These are phyloP conservation scores for Drosophila suboccidentalis DNA, from an alignment of 2,888 invertebrate genomes.

Conservation along the genomic window DNA sequence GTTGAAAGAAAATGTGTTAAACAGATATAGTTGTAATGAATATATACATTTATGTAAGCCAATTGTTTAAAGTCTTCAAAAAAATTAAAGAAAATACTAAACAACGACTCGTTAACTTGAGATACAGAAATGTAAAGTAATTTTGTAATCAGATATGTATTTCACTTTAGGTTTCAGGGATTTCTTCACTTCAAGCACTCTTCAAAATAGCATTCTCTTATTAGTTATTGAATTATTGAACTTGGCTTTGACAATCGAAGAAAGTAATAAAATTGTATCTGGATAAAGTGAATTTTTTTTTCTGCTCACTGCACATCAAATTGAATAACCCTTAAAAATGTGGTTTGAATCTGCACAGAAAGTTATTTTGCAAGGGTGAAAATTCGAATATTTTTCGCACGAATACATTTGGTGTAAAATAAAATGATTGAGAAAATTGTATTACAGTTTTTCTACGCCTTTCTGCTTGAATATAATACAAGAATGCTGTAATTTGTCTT, in stretches of 20 bases:
- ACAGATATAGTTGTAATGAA: not conserved
- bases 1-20: not conserved
- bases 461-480: not conserved
- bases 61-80: too few relatives aligned
- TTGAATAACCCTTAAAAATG: constrained; percentile 60
- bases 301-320: constrained; percentile 35
- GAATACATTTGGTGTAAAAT: constrained; percentile 53
- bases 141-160: not conserved
- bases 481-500: constrained; percentile 1
- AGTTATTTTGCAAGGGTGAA: constrained; percentile 38
- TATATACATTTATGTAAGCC: too few relatives aligned
- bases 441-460: constrained; percentile 22
- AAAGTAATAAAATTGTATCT: constrained; percentile 35
- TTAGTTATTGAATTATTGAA: constrained; percentile 13
- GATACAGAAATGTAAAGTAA: not conserved
- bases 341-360: constrained; percentile 13
- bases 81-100: too few relatives aligned
- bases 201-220: not conserved
- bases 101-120: not conserved
- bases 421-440: constrained; percentile 38
- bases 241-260: constrained; percentile 12
- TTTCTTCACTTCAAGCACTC: not conserved
- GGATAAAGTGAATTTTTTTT: constrained; percentile 21
- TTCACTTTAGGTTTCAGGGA: too few relatives aligned
- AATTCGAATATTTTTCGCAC: constrained; percentile 69